A percentile compares a stretch with the other conserved stretches of the same genome.
phyloP scores from a whole-genome alignment of 1,140 invertebrate species.

The Gyrodactylus bullatarudis region DNA sequence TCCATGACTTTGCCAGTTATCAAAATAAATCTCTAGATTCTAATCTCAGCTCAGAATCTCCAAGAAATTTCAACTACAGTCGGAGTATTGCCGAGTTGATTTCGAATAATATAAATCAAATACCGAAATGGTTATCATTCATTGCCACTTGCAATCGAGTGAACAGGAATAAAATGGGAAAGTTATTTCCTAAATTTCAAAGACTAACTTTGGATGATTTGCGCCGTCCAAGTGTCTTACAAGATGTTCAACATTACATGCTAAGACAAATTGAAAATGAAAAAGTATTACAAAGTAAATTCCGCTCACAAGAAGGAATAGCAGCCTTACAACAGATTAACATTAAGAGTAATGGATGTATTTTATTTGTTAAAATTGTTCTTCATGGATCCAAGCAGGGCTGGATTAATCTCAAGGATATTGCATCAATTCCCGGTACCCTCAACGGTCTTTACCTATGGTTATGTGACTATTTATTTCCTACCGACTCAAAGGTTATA shows the following conservation, averaged over 20 bases:
- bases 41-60: background rate
- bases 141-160: conserved; percentile 49
- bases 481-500: conserved; percentile 32
- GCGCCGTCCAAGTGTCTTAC: conserved; percentile 38
- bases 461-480: conserved; percentile 62
- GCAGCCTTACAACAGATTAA: conserved; percentile 26
- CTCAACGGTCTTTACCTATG: conserved; percentile 69
- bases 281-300: conserved; percentile 16
- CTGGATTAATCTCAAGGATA: conserved; percentile 49
- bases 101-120: conserved; percentile 52
- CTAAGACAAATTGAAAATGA: conserved; percentile 50
- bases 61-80: conserved; percentile 11
- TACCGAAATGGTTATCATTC: conserved; percentile 60
- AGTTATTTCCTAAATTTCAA: conserved; percentile 67
- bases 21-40: background rate
- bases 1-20: background rate
- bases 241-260: conserved; percentile 76
- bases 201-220: conserved; percentile 55
- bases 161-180: conserved; percentile 37
- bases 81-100: conserved; percentile 47
- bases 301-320: background rate
- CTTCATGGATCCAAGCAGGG: conserved; percentile 61
- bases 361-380: conserved; percentile 62
- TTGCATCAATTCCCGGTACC: conserved; percentile 59
- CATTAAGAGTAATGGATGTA: conserved; percentile 78